phyloP scores from a whole-genome alignment of 2,113 vertebrate genomes.

The Odocoileus virginianus region DNA sequence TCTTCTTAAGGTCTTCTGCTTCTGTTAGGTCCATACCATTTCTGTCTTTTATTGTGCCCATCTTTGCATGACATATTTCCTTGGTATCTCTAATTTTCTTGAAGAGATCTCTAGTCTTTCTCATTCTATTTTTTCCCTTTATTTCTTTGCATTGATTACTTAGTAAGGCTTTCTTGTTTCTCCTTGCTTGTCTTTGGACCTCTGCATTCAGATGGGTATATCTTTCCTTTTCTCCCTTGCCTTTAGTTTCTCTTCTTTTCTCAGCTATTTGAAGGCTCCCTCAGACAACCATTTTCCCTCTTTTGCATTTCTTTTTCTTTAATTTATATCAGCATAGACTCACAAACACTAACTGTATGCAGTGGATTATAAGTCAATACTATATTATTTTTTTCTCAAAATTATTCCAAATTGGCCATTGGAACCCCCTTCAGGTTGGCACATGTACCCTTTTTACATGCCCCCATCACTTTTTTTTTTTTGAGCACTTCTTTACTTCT shows the following conservation, averaged over 20 bases:
- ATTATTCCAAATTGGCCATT: neutral
- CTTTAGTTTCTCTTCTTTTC: neutral
- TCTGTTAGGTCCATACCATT: neutral
- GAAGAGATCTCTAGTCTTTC: neutral
- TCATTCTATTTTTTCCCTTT: neutral
- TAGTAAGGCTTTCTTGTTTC: neutral
- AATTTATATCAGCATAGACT: neutral
- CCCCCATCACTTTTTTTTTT: neutral
- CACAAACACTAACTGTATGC: neutral
- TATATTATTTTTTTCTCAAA: neutral
- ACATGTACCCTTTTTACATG: neutral
- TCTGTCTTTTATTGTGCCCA: neutral
- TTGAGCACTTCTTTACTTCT: neutral
- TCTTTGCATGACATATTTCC: neutral
- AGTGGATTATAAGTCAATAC: neutral
- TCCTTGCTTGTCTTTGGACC: accelerated
- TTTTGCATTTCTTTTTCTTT: neutral
- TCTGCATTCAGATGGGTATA: neutral
- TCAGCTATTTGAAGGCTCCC: neutral
- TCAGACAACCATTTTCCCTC: neutral
- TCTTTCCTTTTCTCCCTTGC: neutral
- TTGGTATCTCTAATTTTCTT: neutral
- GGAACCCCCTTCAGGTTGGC: neutral
- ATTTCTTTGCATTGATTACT: neutral
- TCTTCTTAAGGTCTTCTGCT: neutral